Percentiles rank a stretch among this genome's conserved stretches.
Evolutionary conservation across 2,113 vertebrate genomes (phyloP).

Genomic region (Physeter macrocephalus): DNA sequence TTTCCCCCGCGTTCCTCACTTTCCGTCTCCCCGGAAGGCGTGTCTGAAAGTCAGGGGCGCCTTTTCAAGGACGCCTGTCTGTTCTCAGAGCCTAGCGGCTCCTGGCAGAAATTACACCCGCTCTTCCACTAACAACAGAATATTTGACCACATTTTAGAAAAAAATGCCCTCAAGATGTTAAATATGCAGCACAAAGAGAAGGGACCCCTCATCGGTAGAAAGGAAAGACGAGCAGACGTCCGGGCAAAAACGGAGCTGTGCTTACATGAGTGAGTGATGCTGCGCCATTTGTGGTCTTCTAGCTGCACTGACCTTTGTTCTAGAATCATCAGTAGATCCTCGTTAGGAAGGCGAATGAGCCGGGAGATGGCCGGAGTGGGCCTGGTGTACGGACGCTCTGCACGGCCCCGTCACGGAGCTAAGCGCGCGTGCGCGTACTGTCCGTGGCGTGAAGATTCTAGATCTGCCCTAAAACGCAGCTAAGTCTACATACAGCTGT

Average conservation of each 20-base stretch:
- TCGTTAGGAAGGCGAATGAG: background rate
- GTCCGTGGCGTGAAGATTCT: background rate
- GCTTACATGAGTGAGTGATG: rapidly evolving
- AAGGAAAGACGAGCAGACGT: rapidly evolving
- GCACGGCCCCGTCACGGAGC: rapidly evolving
- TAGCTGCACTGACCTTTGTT: rapidly evolving
- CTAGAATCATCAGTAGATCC: background rate
- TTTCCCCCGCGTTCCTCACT: background rate
- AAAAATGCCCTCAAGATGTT: background rate
- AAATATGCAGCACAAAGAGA: rapidly evolving
- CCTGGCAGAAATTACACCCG: rapidly evolving
- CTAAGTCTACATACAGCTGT: background rate
- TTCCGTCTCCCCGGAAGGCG: rapidly evolving
- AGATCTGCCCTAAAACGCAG: background rate
- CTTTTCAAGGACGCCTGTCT: background rate
- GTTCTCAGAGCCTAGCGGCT: rapidly evolving
- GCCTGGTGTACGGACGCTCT: background rate
- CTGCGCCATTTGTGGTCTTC: background rate
- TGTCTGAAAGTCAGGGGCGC: background rate
- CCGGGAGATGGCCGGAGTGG: rapidly evolving
- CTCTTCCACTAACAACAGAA: background rate
- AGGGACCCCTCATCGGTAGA: background rate
- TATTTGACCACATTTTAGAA: background rate
- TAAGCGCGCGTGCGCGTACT: rapidly evolving
- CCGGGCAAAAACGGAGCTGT: rapidly evolving